A percentile compares a stretch with the other conserved stretches of the same genome.
phyloP scores from a whole-genome alignment of 2,797 vertebrate species.

The Coluber constrictor region DNA sequence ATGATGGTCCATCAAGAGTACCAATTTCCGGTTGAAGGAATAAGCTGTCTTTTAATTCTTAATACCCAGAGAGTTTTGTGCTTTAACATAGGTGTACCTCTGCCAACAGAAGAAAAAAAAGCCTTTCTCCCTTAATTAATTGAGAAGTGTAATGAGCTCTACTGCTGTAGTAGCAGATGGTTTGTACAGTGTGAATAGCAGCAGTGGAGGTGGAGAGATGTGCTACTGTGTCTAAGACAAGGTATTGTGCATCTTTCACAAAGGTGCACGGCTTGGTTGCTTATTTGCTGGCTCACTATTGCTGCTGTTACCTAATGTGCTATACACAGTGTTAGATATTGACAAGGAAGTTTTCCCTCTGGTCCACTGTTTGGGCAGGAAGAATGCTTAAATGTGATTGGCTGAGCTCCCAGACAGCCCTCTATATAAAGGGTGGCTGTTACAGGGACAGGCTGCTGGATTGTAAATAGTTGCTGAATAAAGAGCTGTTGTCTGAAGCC shows the following conservation, averaged over 20 bases:
- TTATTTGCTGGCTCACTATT: constrained; percentile 24
- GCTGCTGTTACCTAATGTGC: constrained; percentile 16
- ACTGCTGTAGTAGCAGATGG: constrained; percentile 37
- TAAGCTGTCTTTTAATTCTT: constrained; percentile 4
- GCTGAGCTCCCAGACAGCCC: too few relatives aligned
- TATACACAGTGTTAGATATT: background rate
- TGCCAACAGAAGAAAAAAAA: constrained; percentile 31
- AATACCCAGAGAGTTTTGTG: constrained; percentile 2
- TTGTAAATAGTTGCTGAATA: too few relatives aligned
- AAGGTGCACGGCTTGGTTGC: constrained; percentile 16
- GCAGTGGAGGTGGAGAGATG: constrained; percentile 33
- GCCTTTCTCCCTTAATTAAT: constrained; percentile 33
- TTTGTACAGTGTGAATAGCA: constrained; percentile 17
- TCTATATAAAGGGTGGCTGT: too few relatives aligned
- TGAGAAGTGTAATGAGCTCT: constrained; percentile 35
- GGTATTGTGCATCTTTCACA: background rate
- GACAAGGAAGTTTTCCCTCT: too few relatives aligned
- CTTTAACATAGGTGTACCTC: constrained; percentile 1
- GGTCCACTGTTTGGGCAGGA: too few relatives aligned
- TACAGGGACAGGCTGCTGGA: too few relatives aligned
- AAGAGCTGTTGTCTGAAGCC: too few relatives aligned
- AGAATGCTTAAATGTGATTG: too few relatives aligned
- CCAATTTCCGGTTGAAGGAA: constrained; percentile 1
- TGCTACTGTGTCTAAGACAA: background rate
- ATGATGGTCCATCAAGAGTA: background rate